Evolutionary conservation across 2,113 vertebrate species (phyloP), one percentile per base, ranked within the genome.

Genomic region (Phylloscopus whistleri): DNA sequence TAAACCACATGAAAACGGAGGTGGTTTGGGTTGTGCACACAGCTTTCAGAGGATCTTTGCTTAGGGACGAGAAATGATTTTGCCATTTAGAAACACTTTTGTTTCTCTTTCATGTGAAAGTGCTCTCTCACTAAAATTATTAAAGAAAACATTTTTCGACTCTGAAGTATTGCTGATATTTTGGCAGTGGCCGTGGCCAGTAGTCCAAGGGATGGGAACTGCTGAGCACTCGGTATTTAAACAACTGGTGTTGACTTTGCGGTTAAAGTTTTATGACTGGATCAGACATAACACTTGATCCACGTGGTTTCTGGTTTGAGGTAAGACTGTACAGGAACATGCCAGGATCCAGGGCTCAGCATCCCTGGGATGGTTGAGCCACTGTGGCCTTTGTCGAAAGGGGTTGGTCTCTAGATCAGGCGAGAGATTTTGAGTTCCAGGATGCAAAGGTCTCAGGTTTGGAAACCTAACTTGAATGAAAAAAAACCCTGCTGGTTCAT

Each of bases 111-210:
- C 69, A 60, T 23, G 2, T 81, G 73, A 53, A 92, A 94, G 28
- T 82, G 69, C 15, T 90, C 58, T 78, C 56, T 75, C 83, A 46
- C 56, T 87, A 62, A 90, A 90, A 95, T 79, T 72, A 79, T 72
- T 94, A 90, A 83, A 62, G 68, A 80, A 96, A 95, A 89, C 55
- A 84, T 66, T 81, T 96, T 94, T 93, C 53, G 31, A 0, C 64
- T 76, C 58, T 78, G 76, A 96, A 75, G 69, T 84, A 89, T 51
- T 84, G 66, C 90, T 95, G 64, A 78, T 84, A 72, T 72, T 90
- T 89, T 95, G 83, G 83, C 88, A 81, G 53, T 35, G 83, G 10
- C 64, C 68, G 41, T 66, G 58, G 73, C 83, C 88, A 62, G 39
- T 59, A 81, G 75, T 74, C 59, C 48, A 52, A 90, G 33, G 31